These are phyloP conservation scores for Heliconius himera DNA, from an alignment of 1,140 invertebrate species.

Conservation along the genomic window DNA sequence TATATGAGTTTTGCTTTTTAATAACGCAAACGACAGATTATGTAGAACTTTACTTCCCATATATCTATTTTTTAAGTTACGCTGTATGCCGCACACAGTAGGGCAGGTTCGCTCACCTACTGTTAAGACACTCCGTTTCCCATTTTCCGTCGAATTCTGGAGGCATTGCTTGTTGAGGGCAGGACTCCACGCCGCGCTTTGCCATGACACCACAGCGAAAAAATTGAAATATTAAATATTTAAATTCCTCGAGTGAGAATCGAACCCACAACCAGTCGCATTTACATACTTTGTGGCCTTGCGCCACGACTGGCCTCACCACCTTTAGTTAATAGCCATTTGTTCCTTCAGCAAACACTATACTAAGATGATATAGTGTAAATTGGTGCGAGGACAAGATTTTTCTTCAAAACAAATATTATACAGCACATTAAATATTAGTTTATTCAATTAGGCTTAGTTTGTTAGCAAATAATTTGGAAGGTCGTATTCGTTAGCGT, in stretches of 20 bases:
- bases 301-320: no score
- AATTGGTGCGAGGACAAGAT: conserved; percentile 30
- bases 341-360: not conserved
- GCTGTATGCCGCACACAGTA: no score
- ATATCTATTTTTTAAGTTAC: not conserved
- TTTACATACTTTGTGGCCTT: no score
- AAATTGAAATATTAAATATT: no score
- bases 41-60: not conserved
- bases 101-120: no score
- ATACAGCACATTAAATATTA: conserved; percentile 33
- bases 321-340: not conserved
- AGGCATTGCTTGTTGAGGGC: no score
- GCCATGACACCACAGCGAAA: no score
- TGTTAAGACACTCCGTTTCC: no score
- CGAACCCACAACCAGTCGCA: no score
- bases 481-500: conserved; percentile 36
- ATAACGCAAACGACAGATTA: not conserved
- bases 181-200: no score
- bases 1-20: not conserved
- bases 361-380: conserved; percentile 14
- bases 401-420: conserved; percentile 34
- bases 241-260: no score
- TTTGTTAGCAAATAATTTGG: conserved; percentile 37
- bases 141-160: no score
- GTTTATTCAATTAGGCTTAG: conserved; percentile 31